Evolutionary conservation across 2,888 invertebrate genomes (phyloP).

Genomic region (Laothoe populi): DNA sequence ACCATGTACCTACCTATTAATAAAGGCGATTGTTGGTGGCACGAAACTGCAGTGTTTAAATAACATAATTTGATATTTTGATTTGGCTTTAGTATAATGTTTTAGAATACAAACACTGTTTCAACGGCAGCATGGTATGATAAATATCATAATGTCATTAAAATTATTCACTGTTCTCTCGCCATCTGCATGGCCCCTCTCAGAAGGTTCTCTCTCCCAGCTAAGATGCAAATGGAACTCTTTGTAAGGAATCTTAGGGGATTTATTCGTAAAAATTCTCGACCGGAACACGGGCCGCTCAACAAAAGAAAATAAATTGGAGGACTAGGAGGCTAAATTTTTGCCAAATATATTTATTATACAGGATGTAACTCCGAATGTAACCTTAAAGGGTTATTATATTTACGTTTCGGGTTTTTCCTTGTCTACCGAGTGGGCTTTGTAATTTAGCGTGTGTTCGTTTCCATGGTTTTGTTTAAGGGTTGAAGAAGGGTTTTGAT

Average conservation of each 20-base stretch:
- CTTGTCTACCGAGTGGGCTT: background rate
- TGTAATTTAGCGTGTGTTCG: conserved; percentile 1
- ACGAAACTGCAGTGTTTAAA: too few species aligned
- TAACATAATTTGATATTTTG: background rate
- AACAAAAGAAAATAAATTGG: conserved; percentile 71
- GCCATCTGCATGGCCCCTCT: conserved; percentile 46
- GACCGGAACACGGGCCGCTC: conserved; percentile 56
- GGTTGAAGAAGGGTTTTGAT: background rate
- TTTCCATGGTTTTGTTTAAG: background rate
- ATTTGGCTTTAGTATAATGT: too few species aligned
- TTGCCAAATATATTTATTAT: conserved; percentile 46
- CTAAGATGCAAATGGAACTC: conserved; percentile 78
- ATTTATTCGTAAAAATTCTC: conserved; percentile 75
- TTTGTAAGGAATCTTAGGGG: conserved; percentile 79
- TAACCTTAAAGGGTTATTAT: conserved; percentile 18
- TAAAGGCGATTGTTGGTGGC: too few species aligned
- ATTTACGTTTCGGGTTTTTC: conserved; percentile 1
- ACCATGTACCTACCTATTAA: too few species aligned
- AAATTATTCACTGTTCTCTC: conserved; percentile 1
- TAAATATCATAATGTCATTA: conserved; percentile 4
- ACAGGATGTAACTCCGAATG: conserved; percentile 31
- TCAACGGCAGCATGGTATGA: background rate
- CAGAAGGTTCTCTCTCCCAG: conserved; percentile 55
- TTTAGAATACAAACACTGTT: background rate
- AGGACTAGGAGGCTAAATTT: conserved; percentile 51